Evolutionary conservation across 2,888 invertebrate species (phyloP), one percentile per base, ranked within the genome.

Genomic region (Caenorhabditis drosophilae): DNA sequence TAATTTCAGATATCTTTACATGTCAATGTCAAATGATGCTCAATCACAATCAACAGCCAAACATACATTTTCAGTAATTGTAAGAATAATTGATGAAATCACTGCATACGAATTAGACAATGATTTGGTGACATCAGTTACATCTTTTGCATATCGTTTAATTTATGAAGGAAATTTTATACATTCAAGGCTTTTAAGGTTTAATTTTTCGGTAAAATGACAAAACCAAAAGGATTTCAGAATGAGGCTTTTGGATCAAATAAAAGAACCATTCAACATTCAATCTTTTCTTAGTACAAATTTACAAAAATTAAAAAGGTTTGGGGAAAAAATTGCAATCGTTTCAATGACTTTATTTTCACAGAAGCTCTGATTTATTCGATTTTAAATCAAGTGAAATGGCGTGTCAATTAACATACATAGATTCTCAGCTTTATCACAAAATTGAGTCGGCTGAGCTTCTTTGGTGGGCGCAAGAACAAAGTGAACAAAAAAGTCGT

Each of bases 401-500:
- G 42, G 98, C 98, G 18, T 95, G 96, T 84, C 97, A 98, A 87
- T 95, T 98, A 93, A 98, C 98, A 0, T 84, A 94, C 44, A 85
- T 98, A 36, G 98, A 98, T 85, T 92, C 95, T 1, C 92, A 94
- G 78, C 87, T 97, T 44, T 98, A 97, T 85, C 90, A 92, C 84
- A 91, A 92, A 83, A 94, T 98, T 78, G 95, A 97, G 83, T 86
- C 95, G 67, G 93, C 95, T 0, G 97, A 98, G 87, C 92, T 97
- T 68, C 87, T 98, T 72, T 90, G 94, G 77, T 98, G 96, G 95
- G 93, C 96, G 35, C 90, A 93, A 82, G 94, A 97, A 84, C 97
- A 97, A 85, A 92, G 92, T 73, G 97, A 97, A 85, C 95, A 96
- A 84, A 89, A 91, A 77, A 94, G 95, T 83, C 96, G 96, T 2